A percentile compares a stretch with the other conserved stretches of the same genome.
phyloP scores from a whole-genome alignment of 2,888 invertebrate species.

The Muschampia plurimacula region DNA sequence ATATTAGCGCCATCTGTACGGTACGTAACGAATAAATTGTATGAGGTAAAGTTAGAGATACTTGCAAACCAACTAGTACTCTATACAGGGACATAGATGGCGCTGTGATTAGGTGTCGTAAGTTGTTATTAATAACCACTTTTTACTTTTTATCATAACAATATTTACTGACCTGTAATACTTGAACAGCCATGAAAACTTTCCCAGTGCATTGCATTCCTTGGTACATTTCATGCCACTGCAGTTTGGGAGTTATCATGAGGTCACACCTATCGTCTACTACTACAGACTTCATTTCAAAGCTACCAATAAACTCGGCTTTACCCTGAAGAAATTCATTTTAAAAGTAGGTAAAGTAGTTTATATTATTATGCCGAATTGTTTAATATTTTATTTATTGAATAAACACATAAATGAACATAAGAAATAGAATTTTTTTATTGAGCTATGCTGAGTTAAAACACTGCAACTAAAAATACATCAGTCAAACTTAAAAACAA shows the following conservation, averaged over 20 bases:
- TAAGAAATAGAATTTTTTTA: too few relatives aligned
- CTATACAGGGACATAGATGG: neutral
- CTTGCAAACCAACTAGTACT: neutral
- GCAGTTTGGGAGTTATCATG: conserved; percentile 69
- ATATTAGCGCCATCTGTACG: neutral
- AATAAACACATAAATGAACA: too few relatives aligned
- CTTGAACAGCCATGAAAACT: conserved; percentile 80
- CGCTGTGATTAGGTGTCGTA: neutral
- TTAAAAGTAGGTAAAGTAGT: neutral
- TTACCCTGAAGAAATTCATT: conserved; percentile 52
- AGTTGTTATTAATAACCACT: neutral
- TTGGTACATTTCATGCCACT: conserved; percentile 76
- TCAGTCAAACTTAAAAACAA: too few relatives aligned
- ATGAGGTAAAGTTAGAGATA: neutral
- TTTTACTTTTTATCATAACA: neutral
- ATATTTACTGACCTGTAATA: conserved; percentile 59
- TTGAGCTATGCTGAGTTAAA: too few relatives aligned
- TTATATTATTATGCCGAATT: too few relatives aligned
- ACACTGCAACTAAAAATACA: too few relatives aligned
- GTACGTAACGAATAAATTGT: neutral
- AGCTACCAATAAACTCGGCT: conserved; percentile 61
- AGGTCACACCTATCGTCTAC: conserved; percentile 53
- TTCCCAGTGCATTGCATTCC: conserved; percentile 71
- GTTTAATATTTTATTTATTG: too few relatives aligned
- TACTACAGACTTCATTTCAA: conserved; percentile 53